These are phyloP conservation scores for Ictalurus punctatus DNA, from an alignment of 2,113 vertebrate genomes.

Conservation along the genomic window DNA sequence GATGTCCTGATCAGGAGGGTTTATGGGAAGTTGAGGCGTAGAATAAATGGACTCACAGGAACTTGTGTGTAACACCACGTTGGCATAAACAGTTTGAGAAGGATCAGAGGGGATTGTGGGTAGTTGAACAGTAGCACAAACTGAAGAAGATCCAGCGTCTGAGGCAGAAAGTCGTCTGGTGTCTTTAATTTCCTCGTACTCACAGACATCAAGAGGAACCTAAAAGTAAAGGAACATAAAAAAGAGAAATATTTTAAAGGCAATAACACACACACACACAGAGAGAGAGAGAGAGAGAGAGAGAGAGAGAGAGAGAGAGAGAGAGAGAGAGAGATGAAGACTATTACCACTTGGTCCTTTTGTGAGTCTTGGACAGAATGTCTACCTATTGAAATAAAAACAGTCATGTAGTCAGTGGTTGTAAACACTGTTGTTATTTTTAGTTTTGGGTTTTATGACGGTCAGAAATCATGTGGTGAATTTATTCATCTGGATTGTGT, in stretches of 20 bases:
- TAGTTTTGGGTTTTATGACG: neutral
- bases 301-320: no score
- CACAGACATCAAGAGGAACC: neutral
- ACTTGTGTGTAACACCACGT: neutral
- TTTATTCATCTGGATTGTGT: no score
- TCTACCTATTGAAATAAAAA: slow-evolving; percentile 47
- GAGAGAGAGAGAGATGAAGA: no score
- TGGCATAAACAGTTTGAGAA: neutral
- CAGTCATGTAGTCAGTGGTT: neutral
- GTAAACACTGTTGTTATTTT: neutral
- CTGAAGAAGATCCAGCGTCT: slow-evolving; percentile 59
- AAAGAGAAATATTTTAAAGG: neutral
- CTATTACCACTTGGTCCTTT: neutral
- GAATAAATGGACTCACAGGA: neutral
- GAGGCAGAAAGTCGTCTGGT: slow-evolving; percentile 53
- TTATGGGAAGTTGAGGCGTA: neutral
- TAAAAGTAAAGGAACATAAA: neutral
- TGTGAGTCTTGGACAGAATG: neutral
- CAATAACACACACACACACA: neutral
- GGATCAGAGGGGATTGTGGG: neutral
- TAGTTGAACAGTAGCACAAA: neutral
- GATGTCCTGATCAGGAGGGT: neutral
- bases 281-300: no score
- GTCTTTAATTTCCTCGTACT: neutral
- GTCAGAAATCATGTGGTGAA: no score